Evolutionary conservation across 2,113 vertebrate genomes (phyloP).

Genomic region (Hypomesus transpacificus): DNA sequence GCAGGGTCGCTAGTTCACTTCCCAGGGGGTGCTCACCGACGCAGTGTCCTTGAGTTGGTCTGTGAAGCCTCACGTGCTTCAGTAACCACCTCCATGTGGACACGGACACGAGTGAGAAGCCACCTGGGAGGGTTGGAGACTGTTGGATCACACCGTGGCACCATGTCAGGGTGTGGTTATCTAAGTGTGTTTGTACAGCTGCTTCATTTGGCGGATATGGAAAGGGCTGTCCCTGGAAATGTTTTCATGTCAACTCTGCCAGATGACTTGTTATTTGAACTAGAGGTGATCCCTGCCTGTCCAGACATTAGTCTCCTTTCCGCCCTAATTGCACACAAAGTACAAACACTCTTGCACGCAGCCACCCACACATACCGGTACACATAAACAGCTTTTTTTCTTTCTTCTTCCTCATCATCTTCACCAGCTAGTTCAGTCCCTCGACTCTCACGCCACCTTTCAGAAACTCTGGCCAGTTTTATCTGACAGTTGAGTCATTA

Average conservation of each 20-base stretch:
- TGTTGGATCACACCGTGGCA: neutral
- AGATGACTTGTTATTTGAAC: slow-evolving; percentile 46
- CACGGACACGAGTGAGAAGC: neutral
- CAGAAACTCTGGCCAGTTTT: slow-evolving; percentile 14
- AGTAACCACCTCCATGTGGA: slow-evolving; percentile 30
- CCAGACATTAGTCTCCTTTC: slow-evolving; percentile 54
- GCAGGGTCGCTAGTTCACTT: slow-evolving; percentile 47
- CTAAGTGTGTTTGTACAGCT: slow-evolving; percentile 22
- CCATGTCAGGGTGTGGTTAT: slow-evolving; percentile 33
- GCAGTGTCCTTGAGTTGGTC: slow-evolving; percentile 35
- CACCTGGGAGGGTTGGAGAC: too few relatives aligned
- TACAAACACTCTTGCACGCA: slow-evolving; percentile 34
- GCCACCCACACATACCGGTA: neutral
- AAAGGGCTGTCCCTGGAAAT: slow-evolving; percentile 33
- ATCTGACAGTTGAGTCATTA: slow-evolving; percentile 48
- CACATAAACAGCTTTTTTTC: neutral
- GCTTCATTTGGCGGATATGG: slow-evolving; percentile 14
- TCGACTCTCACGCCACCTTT: neutral
- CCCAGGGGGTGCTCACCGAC: slow-evolving; percentile 21
- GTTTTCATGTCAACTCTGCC: slow-evolving; percentile 40
- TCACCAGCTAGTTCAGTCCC: too few relatives aligned
- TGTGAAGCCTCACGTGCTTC: slow-evolving; percentile 52
- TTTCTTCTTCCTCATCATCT: too few relatives aligned
- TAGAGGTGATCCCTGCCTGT: slow-evolving; percentile 53
- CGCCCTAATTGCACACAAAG: slow-evolving; percentile 45